Evolutionary conservation across 53 echinoderm and acorn worm species (phyloP).

Genomic region (Mesocentrotus franciscanus): DNA sequence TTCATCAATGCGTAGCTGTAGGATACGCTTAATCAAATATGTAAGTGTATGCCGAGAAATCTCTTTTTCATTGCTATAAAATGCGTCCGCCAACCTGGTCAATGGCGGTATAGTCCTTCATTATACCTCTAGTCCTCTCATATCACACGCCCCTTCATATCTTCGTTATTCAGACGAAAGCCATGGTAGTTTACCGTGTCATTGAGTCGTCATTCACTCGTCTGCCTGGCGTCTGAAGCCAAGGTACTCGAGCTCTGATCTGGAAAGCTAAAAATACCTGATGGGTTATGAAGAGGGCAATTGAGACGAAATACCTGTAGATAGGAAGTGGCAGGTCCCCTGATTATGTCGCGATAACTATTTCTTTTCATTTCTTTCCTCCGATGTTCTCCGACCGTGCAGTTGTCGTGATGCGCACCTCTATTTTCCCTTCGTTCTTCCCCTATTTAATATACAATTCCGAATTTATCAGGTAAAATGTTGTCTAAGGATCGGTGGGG

Average conservation of each 20-base stretch:
- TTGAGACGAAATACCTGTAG: slow-evolving; percentile 41
- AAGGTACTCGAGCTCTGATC: not conserved
- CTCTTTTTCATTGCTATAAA: not conserved
- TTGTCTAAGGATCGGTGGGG: not conserved
- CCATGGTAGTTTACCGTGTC: not conserved
- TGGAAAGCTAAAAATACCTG: not conserved
- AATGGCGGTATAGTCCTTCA: not conserved
- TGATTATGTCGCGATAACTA: not conserved
- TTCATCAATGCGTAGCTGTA: no score
- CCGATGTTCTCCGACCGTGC: not conserved
- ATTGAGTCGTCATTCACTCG: not conserved
- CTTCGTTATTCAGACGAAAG: not conserved
- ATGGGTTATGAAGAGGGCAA: not conserved
- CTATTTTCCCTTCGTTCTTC: not conserved
- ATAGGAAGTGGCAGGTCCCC: slow-evolving; percentile 35
- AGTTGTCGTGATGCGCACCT: not conserved
- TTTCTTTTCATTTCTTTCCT: not conserved
- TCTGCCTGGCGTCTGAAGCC: not conserved
- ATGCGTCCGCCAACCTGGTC: not conserved
- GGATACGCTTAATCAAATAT: no score
- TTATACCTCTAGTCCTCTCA: not conserved
- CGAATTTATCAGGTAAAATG: not conserved
- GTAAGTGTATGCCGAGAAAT: not conserved
- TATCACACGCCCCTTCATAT: not conserved
- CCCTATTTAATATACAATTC: not conserved